Base-by-base conservation (phyloP, 2,113 vertebrate species). In the Perccottus glenii region DNA sequence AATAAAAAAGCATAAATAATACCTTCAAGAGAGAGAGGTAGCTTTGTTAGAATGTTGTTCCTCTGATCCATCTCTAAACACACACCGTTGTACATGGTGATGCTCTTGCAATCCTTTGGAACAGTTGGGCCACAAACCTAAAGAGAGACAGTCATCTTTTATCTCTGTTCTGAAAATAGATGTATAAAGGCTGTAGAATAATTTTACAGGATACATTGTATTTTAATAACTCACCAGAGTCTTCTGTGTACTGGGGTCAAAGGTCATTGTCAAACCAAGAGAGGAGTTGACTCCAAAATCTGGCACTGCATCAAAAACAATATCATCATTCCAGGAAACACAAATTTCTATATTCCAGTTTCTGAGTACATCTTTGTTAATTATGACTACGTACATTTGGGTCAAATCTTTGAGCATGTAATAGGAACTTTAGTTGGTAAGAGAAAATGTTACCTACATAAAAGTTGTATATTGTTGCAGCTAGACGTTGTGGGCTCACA, bases 91-190 rank as follows among this genome's bases (percentile, higher is more conserved):
- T 87, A 92, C 58, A 82, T 80, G 50, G 89, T 93, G 70, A 89
- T 81, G 16, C 68, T 71, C 60, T 8, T 44, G 61, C 91, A 93
- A 12, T 87, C 81, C 42, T 80, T 91, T 27, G 90, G 84, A 59
- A 92, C 88, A 32, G 90, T 91, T 47, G 92, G 88, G 9, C 90
- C 91, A 75, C 92, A 93, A 2, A 60, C 82, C 92, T 93, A 56
- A 67, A 47, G 61, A 8, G 16, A 56, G 15, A 51, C 19, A n/a
- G n/a, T 68, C 15, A 51, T 33, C 3, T 46, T 58, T 55, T 12
- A 35, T 32, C 12, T 27, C 19, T 27, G 27, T 27, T 27, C 19
- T 27, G 19, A 27, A 27, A 27, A 27, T 27, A 27, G 19, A 27
- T 27, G 19, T 27, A 27, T 27, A 27, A 3, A 27, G 19, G 19